Percentiles rank a stretch among this genome's conserved stretches.
phyloP scores from a whole-genome alignment of 2,888 invertebrate genomes.

The Incurvaria masculella region DNA sequence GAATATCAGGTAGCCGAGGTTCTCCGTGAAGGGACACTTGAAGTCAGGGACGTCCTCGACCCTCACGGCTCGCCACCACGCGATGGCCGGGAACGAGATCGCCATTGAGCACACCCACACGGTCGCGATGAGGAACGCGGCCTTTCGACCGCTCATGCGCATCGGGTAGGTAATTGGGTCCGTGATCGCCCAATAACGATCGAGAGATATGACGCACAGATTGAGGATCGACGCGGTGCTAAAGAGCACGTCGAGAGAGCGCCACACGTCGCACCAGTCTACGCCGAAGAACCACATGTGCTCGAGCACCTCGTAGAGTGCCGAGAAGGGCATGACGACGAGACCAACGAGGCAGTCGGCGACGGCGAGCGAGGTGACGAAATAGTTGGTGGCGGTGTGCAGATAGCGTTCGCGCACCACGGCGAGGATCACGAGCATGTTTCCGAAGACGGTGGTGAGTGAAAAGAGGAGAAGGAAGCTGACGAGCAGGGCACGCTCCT shows the following conservation, averaged over 20 bases:
- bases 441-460: constrained; percentile 91
- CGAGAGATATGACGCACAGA: constrained; percentile 93
- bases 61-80: constrained; percentile 91
- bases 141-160: constrained; percentile 86
- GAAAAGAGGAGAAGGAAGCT: constrained; percentile 83
- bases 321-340: constrained; percentile 97
- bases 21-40: constrained; percentile 95
- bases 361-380: constrained; percentile 94
- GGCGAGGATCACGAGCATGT: constrained; percentile 90
- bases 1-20: constrained; percentile 93
- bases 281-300: constrained; percentile 94
- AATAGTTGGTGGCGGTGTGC: constrained; percentile 96
- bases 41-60: constrained; percentile 76
- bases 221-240: constrained; percentile 97
- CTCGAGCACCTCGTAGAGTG: constrained; percentile 83
- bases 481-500: constrained; percentile 75
- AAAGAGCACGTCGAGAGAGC: constrained; percentile 94
- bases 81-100: constrained; percentile 97
- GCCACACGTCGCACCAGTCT: constrained; percentile 97
- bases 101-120: constrained; percentile 97
- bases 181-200: constrained; percentile 98
- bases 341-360: constrained; percentile 96
- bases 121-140: constrained; percentile 83
- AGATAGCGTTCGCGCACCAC: constrained; percentile 91
- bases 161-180: constrained; percentile 98